Base-by-base conservation (phyloP, 2,113 vertebrate genomes). In the Phycodurus eques region DNA sequence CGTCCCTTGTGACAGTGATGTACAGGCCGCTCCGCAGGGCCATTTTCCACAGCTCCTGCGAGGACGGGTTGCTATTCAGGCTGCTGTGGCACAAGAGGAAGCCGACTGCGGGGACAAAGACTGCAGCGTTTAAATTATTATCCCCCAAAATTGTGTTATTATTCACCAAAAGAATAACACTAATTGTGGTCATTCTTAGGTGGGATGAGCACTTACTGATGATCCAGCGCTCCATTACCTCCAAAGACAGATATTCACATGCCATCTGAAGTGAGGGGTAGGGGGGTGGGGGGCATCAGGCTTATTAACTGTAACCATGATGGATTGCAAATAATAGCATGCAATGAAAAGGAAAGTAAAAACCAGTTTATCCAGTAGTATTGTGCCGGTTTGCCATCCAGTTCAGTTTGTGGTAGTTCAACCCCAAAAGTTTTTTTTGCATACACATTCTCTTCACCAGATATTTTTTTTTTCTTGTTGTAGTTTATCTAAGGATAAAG, bases 191-290 rank as follows among this genome's bases (percentile, higher is more conserved):
- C 14, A 20, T 65, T 13, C 33, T 74, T 11, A 22, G 11, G 54
- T 20, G 65, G 22, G 5, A 59, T 17, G 10, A 70, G 22, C 42
- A 95, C 95, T 94, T 89, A 99, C 97, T 81, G 44, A 96, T 84
- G 73, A 99, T 96, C 96, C 97, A 98, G 61, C 94, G 93, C 83
- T 98, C 97, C 93, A 98, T 96, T 75, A 93, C 92, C 68, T 99
- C 96, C 90, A 95, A 83, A 0, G 97, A 92, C 67, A 99, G 90
- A 84, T 96, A 99, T 88, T 99, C 97, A 60, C 96, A 99, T 8
- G 94, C 91, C 89, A 97, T 94, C 97, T 98, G 90, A 62, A 63
- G 35, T 13, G 22, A 4, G 19, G 44, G 44, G 2, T 27, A 33
- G 6, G 35, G 44, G 2, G 44, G n/a, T 12, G 11, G 1, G 74